phyloP scores from a whole-genome alignment of 2,113 vertebrate genomes.

The Prionailurus bengalensis region DNA sequence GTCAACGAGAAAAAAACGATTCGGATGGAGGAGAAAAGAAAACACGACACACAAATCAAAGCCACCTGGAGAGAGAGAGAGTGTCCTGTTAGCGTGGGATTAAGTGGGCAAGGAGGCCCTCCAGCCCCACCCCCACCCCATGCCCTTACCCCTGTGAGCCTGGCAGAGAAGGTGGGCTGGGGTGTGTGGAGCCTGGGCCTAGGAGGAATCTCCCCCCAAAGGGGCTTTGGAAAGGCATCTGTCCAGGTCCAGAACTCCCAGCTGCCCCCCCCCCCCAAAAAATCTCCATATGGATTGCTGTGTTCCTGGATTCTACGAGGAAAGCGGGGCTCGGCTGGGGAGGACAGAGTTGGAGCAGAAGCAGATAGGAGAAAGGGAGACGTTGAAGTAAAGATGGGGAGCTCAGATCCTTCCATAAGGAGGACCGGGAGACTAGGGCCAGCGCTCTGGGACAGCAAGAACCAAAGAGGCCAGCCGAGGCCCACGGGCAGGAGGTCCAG shows the following conservation, averaged over 20 bases:
- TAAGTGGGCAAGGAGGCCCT: background rate
- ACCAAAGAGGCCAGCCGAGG: background rate
- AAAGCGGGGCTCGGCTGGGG: background rate
- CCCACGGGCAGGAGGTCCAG: background rate
- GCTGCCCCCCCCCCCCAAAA: background rate
- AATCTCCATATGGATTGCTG: background rate
- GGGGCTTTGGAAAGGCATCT: background rate
- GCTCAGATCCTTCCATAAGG: background rate
- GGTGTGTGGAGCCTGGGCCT: background rate
- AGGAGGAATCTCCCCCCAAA: background rate
- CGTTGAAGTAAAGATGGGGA: background rate
- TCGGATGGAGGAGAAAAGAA: slow-evolving; percentile 84
- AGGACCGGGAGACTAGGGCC: background rate
- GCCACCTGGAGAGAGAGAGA: slow-evolving; percentile 84
- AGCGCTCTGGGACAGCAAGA: background rate
- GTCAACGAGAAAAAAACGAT: slow-evolving; percentile 85
- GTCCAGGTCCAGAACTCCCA: background rate
- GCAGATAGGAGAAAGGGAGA: background rate
- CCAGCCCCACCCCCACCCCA: background rate
- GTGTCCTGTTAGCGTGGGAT: slow-evolving; percentile 75
- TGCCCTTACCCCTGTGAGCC: background rate
- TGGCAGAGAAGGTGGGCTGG: background rate
- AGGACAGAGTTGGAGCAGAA: background rate
- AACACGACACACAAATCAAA: slow-evolving; percentile 83
- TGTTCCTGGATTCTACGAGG: background rate